These are phyloP conservation scores for Piprites chloris DNA, from an alignment of 2,113 vertebrate species.

Conservation along the genomic window DNA sequence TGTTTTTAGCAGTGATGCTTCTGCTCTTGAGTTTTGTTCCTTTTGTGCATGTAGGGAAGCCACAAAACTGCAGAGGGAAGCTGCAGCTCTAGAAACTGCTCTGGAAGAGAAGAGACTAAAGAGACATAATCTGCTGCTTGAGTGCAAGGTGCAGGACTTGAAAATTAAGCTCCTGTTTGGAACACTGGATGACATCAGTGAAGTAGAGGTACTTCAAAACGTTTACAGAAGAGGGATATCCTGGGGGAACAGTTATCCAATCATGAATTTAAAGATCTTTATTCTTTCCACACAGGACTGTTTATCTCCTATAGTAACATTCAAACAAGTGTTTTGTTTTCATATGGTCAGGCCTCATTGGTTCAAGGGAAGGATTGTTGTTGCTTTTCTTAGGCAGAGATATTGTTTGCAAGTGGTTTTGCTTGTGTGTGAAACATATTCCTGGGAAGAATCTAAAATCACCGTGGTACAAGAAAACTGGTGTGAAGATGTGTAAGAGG, in stretches of 20 bases:
- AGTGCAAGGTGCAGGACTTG: constrained; percentile 85
- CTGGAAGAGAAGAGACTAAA: constrained; percentile 84
- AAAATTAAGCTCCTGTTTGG: constrained; percentile 79
- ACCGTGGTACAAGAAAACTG: not conserved
- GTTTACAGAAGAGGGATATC: not conserved
- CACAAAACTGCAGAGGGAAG: constrained; percentile 80
- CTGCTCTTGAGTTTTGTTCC: not conserved
- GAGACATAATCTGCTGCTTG: constrained; percentile 86
- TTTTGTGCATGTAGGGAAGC: constrained; percentile 73
- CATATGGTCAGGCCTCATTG: not conserved
- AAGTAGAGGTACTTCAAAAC: constrained; percentile 78
- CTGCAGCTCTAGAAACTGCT: constrained; percentile 72
- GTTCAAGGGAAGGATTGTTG: not conserved
- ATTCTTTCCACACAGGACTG: not conserved
- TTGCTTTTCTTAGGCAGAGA: not conserved
- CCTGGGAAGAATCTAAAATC: not conserved
- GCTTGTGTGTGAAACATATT: not conserved
- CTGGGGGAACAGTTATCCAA: not conserved
- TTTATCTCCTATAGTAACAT: not conserved
- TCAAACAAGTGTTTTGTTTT: not conserved
- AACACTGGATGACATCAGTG: constrained; percentile 84
- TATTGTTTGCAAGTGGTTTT: not conserved
- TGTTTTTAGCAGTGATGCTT: not conserved
- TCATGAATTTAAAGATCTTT: not conserved
- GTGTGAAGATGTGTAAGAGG: not conserved